Evolutionary conservation across 2,888 invertebrate species (phyloP), one percentile per base, ranked within the genome.

Genomic region (Lasioglossum morio): DNA sequence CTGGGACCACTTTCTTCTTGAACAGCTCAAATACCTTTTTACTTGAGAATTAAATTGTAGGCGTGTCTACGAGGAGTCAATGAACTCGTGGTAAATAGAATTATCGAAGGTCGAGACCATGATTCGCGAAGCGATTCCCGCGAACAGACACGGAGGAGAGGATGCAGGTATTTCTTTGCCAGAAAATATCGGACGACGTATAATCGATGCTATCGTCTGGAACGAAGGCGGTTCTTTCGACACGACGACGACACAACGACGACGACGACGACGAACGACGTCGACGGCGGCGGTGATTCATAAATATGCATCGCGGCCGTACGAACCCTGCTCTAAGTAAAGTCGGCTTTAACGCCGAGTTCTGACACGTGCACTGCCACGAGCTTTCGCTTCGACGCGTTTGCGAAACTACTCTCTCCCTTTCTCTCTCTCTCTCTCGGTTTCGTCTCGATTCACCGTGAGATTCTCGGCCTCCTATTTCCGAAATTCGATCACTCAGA

Each of bases 171-270:
- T 87, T 87, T 87, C 72, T 46, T 46, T n/a, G 77, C 76, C 72
- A 23, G 79, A 72, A 77, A 78, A 83, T 88, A 83, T 72, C 82
- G 82, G 82, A 77, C 82, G 92, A 90, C 89, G 83, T 88, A 88
- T 90, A 92, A 92, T 92, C 91, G 92, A 91, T 92, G 89, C 84
- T 86, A 89, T 88, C 90, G 90, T 90, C 87, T 90, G 88, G 85
- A 85, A 76, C 43, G 82, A 85, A 85, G 84, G 84, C 77, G 82
- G 84, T 79, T 86, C 90, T 92, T 91, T 92, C 89, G 90, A 90
- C 84, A 88, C 88, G 76, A 79, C 79, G 82, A 80, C 63, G 63
- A 63, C 63, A 60, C 60, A 30, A 60, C 60, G 60, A 79, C 63
- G 53, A 89, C 87, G 53, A 89, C 87, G 77, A 79, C 79, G 82